These are phyloP conservation scores for Geococcyx californianus DNA, from an alignment of 2,113 vertebrate species.

Conservation along the genomic window DNA sequence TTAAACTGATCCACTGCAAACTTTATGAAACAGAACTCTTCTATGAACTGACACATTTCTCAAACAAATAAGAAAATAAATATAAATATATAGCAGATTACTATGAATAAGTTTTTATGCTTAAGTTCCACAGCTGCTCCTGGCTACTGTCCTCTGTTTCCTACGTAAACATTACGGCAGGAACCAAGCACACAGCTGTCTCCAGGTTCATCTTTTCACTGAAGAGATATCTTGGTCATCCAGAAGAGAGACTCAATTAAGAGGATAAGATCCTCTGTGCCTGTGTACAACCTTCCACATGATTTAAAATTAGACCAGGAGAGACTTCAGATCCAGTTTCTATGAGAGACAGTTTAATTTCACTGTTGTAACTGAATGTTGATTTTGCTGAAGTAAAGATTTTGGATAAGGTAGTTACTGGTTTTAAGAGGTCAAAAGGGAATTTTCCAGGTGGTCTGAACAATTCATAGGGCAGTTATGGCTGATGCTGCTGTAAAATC, in stretches of 20 bases:
- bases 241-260: not conserved
- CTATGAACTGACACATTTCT: not conserved
- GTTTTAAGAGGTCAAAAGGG: not conserved
- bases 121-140: not conserved
- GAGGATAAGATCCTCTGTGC: not conserved
- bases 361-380: not conserved
- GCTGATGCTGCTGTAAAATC: not conserved
- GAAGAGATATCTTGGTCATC: not conserved
- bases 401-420: not conserved
- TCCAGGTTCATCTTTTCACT: not conserved
- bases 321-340: not conserved
- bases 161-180: not conserved
- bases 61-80: not conserved
- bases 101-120: not conserved
- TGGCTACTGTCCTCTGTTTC: not conserved
- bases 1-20: not conserved
- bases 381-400: not conserved
- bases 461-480: not conserved
- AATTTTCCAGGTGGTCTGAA: not conserved
- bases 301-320: not conserved
- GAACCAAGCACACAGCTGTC: not conserved
- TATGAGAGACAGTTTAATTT: not conserved
- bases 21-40: not conserved
- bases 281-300: not conserved
- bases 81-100: not conserved